Evolutionary conservation across 2,113 vertebrate genomes (phyloP).

Genomic region (Psilopsiagon aurifrons): DNA sequence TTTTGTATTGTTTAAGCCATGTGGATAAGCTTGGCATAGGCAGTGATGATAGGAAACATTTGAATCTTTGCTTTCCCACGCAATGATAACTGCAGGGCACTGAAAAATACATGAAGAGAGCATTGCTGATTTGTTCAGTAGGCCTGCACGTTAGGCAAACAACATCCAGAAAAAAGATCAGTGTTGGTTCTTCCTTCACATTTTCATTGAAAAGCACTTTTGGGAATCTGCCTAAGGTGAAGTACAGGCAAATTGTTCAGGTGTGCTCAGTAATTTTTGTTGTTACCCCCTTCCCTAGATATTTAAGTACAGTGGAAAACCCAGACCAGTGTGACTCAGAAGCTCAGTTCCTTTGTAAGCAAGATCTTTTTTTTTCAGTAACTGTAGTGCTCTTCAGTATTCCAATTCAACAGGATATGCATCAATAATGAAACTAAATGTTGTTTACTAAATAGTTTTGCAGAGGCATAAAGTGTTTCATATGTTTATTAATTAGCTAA

Average conservation of each 20-base stretch:
- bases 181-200: not conserved
- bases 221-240: not conserved
- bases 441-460: not conserved
- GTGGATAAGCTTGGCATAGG: not conserved
- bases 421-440: not conserved
- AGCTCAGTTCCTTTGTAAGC: not conserved
- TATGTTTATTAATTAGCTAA: not conserved
- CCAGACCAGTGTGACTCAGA: not conserved
- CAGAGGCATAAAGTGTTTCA: not conserved
- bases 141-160: not conserved
- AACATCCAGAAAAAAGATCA: not conserved
- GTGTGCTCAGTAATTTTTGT: not conserved
- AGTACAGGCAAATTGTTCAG: not conserved
- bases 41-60: not conserved
- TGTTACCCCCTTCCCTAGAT: not conserved
- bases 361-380: not conserved
- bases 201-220: not conserved
- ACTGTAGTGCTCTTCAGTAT: not conserved
- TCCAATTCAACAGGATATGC: not conserved
- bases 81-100: not conserved
- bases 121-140: not conserved
- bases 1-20: not conserved
- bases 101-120: not conserved
- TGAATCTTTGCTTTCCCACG: not conserved
- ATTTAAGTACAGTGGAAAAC: not conserved